Percentiles rank a stretch among this genome's conserved stretches.
These are phyloP conservation scores for Grapholita molesta DNA, from an alignment of 1,140 invertebrate species.

Conservation along the genomic window DNA sequence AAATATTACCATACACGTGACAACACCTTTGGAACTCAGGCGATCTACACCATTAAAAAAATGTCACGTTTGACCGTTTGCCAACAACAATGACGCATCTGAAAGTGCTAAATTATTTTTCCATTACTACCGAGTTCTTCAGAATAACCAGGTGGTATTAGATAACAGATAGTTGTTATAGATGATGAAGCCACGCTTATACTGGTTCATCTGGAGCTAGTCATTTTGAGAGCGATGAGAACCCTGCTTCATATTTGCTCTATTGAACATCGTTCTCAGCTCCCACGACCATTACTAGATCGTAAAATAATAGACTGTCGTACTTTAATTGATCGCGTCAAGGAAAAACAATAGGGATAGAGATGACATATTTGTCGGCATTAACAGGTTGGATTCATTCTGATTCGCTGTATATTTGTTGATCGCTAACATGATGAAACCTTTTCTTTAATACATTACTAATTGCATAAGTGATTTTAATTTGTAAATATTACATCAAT, in stretches of 20 bases:
- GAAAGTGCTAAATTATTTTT: not conserved
- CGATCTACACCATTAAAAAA: not conserved
- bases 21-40: not conserved
- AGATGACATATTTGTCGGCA: not conserved
- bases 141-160: not conserved
- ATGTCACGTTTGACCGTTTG: not conserved
- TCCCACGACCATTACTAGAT: not conserved
- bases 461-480: no score
- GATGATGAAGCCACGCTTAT: not conserved
- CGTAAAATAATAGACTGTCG: constrained; percentile 9
- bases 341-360: not conserved
- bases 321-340: not conserved
- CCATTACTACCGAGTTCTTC: not conserved
- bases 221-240: not conserved
- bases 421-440: no score
- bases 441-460: no score
- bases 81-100: not conserved
- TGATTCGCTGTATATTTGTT: no score
- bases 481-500: no score
- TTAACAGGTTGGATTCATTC: not conserved
- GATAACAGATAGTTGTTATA: not conserved
- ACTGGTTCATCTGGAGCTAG: not conserved
- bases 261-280: not conserved
- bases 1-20: no score
- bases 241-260: not conserved